Base-by-base conservation (phyloP, 92 coral and sea anemone species). In the Bergia sp. region DNA sequence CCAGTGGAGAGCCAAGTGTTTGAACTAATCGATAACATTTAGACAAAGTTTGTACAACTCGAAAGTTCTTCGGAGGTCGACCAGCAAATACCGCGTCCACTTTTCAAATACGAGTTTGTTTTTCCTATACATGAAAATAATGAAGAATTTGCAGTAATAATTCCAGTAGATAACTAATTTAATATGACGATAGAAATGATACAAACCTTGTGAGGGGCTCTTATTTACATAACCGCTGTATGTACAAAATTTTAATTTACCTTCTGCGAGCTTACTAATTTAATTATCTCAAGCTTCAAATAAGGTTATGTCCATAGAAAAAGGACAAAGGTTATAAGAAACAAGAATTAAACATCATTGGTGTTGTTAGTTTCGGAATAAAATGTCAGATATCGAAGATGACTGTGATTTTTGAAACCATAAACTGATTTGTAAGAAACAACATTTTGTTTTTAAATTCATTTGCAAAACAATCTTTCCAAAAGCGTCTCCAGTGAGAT, bases 191-290 rank as follows among this genome's bases (percentile, higher is more conserved):
- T 57, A 13, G 66, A 8, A 57, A 61, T 16, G 21, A 61, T 61
- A 61, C 5, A 16, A 36, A 44, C 12, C 65, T 77, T 7, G 16
- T 23, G 61, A 47, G 65, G 29, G 61, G 38, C 58, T 47, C 71
- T 50, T 80, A 80, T 80, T 80, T 80, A 80, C 72, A 80, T 80
- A 80, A 80, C 72, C 44, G 53, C 37, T n/a, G 76, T 82, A 41
- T 57, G 50, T 15, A 39, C 37, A 82, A 81, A 21, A 29, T 36
- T 69, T 44, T 45, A 84, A 69, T 13, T 18, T 66, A 16, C 12
- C 44, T 73, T 36, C 47, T 45, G 75, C 43, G 65, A 84, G 11
- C 64, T 13, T 44, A 37, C 78, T 50, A 84, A 43, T 84, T 18
- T 11, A 67, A 45, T 29, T 29, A 71, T 39, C 57, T 21, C 69